Evolutionary conservation across 2,797 vertebrate species (phyloP).

Genomic region (Clarias laeviceps): DNA sequence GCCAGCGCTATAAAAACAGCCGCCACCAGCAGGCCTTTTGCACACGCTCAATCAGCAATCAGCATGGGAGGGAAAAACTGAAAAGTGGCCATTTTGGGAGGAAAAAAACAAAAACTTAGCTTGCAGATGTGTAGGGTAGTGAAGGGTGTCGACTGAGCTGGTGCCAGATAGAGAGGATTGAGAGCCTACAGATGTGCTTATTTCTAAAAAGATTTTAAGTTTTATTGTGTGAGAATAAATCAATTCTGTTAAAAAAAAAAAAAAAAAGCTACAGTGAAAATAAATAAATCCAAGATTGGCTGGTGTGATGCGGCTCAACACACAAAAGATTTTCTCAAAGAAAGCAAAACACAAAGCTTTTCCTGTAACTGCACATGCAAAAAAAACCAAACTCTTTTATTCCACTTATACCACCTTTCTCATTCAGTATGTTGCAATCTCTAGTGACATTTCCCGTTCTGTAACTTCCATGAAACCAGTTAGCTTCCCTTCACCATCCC

Average conservation of each 20-base stretch:
- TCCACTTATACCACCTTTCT: no score
- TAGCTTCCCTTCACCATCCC: neutral
- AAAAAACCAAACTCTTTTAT: no score
- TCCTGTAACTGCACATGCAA: neutral
- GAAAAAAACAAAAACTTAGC: neutral
- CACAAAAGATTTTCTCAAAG: neutral
- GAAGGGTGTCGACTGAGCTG: neutral
- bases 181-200: no score
- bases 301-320: neutral
- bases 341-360: neutral
- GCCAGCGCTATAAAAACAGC: slow-evolving; percentile 8
- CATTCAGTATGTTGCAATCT: no score
- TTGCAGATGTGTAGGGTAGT: neutral
- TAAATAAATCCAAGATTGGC: neutral
- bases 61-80: neutral
- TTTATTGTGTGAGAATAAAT: neutral
- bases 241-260: neutral
- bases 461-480: neutral
- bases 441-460: neutral
- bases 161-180: neutral
- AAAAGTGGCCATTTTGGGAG: neutral
- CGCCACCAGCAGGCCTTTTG: slow-evolving; percentile 23
- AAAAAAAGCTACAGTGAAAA: no score
- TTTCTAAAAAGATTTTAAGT: neutral
- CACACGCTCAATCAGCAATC: slow-evolving; percentile 3